Conservation (phyloP, 2,113 vertebrate genomes). For the Ctenodactylus gundi region DNA sequence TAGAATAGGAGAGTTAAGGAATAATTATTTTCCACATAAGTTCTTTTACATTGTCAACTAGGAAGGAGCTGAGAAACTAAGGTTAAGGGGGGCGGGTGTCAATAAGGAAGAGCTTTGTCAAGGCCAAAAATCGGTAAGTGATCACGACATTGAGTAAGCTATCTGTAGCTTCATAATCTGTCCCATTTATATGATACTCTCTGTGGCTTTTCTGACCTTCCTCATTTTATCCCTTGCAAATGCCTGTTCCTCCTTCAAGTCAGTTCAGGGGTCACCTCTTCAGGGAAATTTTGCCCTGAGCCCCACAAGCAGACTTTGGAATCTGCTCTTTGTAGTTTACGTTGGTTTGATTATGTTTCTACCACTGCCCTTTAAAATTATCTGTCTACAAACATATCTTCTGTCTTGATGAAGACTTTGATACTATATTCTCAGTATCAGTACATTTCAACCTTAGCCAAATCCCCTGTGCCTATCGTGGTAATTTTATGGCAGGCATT, state of each 20-base stretch:
- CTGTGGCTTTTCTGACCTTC: neutral
- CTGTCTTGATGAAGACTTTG: neutral
- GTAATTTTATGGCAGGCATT: conserved; percentile 26
- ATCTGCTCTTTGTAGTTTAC: neutral
- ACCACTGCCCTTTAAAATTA: neutral
- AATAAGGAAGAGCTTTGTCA: neutral
- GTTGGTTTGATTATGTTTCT: conserved; percentile 1
- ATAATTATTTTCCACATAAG: neutral
- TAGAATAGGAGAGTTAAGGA: neutral
- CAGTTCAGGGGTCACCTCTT: neutral
- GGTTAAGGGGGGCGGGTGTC: neutral
- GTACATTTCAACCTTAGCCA: conserved; percentile 2
- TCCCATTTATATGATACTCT: neutral
- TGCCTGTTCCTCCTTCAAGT: neutral
- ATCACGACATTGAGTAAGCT: neutral
- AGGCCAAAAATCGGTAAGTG: too few species aligned
- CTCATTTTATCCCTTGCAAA: neutral
- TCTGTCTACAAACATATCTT: neutral
- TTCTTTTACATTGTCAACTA: neutral
- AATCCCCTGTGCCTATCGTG: neutral
- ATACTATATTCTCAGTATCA: neutral
- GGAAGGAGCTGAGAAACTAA: neutral
- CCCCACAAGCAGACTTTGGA: neutral
- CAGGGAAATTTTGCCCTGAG: neutral
- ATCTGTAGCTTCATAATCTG: neutral